phyloP scores from a whole-genome alignment of 2,797 vertebrate species.

The Telmatherina bonti region DNA sequence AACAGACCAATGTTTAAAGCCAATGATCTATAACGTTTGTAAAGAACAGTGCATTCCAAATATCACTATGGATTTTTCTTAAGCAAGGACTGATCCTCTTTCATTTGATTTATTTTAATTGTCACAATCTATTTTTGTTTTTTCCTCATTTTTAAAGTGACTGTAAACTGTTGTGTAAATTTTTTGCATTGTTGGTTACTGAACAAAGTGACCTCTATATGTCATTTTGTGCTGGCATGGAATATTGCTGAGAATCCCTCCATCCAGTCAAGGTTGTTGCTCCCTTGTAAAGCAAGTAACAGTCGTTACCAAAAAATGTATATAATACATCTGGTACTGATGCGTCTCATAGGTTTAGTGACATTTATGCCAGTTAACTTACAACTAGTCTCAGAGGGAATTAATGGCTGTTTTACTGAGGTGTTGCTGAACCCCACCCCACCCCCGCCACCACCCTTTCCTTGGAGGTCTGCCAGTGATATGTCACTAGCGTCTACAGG shows the following conservation, averaged over 20 bases:
- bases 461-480: constrained; percentile 73
- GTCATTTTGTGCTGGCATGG: constrained; percentile 78
- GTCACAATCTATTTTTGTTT: constrained; percentile 73
- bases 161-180: constrained; percentile 87
- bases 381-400: constrained; percentile 82
- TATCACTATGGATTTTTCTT: constrained; percentile 87
- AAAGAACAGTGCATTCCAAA: constrained; percentile 91
- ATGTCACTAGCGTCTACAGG: constrained; percentile 79
- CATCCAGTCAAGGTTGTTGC: constrained; percentile 82
- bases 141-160: constrained; percentile 80
- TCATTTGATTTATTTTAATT: constrained; percentile 78
- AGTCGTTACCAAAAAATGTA: constrained; percentile 89
- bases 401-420: constrained; percentile 77
- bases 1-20: constrained; percentile 90
- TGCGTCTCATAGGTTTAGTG: constrained; percentile 81
- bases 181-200: constrained; percentile 80
- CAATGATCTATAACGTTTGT: constrained; percentile 89
- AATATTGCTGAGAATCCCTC: constrained; percentile 78
- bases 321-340: constrained; percentile 87
- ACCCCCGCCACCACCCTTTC: constrained; percentile 48
- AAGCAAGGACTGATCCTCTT: constrained; percentile 85
- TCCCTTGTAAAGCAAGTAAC: constrained; percentile 85
- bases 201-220: constrained; percentile 76
- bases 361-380: constrained; percentile 81
- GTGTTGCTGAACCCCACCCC: constrained; percentile 49